Conservation (phyloP, 2,797 vertebrate genomes). For the Acrocephalus scirpaceus region DNA sequence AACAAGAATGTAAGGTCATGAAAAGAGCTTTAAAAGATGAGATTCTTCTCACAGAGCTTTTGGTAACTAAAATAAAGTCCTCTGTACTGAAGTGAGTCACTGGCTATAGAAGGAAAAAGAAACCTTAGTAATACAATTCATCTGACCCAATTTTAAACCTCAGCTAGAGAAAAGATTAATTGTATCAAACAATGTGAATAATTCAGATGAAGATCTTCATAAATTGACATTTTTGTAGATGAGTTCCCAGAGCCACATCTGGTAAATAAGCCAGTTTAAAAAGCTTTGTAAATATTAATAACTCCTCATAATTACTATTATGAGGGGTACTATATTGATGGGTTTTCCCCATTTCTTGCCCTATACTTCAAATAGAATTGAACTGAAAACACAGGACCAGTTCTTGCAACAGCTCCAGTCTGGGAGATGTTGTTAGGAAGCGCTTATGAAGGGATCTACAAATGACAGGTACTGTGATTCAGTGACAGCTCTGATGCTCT, state of each 20-base stretch:
- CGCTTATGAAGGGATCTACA: rapidly evolving
- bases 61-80: neutral
- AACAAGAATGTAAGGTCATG: neutral
- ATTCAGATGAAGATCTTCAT: neutral
- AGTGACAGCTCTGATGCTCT: neutral
- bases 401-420: neutral
- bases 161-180: neutral
- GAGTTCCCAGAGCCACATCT: neutral
- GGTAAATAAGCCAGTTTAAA: neutral
- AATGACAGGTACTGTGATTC: neutral
- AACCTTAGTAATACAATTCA: neutral
- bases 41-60: neutral
- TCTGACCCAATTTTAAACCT: neutral
- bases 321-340: neutral
- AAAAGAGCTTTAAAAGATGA: neutral
- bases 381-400: neutral
- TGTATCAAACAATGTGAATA: neutral
- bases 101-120: neutral
- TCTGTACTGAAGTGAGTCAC: neutral
- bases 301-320: neutral
- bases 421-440: neutral
- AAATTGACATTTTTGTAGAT: neutral
- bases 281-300: neutral
- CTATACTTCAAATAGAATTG: neutral
- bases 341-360: neutral